A percentile compares a stretch with the other conserved stretches of the same genome.
Evolutionary conservation across 2,797 vertebrate genomes (phyloP).

Genomic region (Coluber constrictor): DNA sequence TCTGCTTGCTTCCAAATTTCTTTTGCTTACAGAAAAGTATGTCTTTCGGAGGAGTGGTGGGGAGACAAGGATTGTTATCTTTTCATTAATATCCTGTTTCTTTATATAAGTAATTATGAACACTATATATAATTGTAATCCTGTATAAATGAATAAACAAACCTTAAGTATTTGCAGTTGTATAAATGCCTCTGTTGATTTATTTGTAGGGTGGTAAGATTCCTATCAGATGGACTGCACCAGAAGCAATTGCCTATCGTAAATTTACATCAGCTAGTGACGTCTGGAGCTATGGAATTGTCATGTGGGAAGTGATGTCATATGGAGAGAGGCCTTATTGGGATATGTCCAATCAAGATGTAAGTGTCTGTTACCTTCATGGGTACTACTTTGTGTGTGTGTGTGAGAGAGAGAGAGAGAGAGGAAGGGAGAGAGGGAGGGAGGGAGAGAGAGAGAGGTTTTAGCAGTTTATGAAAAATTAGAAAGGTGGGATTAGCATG

Average conservation of each 20-base stretch:
- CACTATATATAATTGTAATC: not conserved
- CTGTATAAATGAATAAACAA: not conserved
- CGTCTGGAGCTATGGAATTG: constrained; percentile 97
- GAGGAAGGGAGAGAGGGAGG: no score
- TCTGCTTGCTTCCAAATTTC: not conserved
- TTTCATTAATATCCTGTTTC: constrained; percentile 10
- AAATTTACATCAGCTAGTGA: constrained; percentile 80
- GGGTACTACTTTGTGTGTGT: not conserved
- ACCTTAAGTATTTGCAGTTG: not conserved
- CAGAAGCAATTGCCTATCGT: constrained; percentile 86
- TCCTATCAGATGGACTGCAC: constrained; percentile 96
- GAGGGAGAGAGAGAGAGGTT: not conserved
- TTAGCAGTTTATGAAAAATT: not conserved
- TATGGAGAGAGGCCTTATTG: constrained; percentile 37
- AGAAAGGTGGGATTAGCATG: not conserved
- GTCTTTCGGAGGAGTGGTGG: not conserved
- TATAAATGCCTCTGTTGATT: constrained; percentile 16
- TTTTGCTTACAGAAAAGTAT: constrained; percentile 30
- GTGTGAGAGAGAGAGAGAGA: no score
- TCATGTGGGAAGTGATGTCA: constrained; percentile 60
- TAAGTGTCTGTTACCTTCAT: constrained; percentile 70
- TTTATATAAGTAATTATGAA: not conserved
- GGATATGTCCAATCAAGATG: constrained; percentile 83
- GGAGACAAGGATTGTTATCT: not conserved
- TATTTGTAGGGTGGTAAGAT: constrained; percentile 92